A percentile compares a stretch with the other conserved stretches of the same genome.
Evolutionary conservation across 2,113 vertebrate genomes (phyloP).

Genomic region (Tachuris rubrigastra): DNA sequence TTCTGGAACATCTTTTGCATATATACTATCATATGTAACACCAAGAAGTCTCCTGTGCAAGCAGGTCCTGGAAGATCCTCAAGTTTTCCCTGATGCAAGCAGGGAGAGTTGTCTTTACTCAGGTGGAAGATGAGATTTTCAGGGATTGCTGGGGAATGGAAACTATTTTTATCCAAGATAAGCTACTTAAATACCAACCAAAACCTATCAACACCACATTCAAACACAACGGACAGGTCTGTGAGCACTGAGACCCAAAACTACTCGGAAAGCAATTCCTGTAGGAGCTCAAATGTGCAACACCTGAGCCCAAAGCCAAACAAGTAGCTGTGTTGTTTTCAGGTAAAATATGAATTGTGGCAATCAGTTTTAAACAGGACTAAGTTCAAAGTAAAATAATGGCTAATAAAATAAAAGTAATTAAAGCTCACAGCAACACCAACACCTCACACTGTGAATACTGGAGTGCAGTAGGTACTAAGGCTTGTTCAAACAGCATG

Average conservation of each 20-base stretch:
- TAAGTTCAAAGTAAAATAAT: background rate
- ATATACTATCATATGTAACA: background rate
- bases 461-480: background rate
- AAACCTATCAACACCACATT: background rate
- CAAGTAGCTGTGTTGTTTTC: background rate
- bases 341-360: background rate
- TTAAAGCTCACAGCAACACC: background rate
- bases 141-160: background rate
- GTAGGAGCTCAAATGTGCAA: background rate
- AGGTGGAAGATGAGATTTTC: background rate
- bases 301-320: background rate
- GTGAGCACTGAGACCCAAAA: background rate
- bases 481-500: background rate
- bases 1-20: background rate
- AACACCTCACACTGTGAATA: background rate
- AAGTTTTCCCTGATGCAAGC: background rate
- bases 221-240: background rate
- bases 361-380: background rate
- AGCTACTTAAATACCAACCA: background rate
- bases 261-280: background rate
- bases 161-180: background rate
- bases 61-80: background rate
- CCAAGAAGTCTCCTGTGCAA: background rate
- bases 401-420: background rate
- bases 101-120: background rate